phyloP scores from a whole-genome alignment of 2,888 invertebrate species.

The Tromatobia lineatoria region DNA sequence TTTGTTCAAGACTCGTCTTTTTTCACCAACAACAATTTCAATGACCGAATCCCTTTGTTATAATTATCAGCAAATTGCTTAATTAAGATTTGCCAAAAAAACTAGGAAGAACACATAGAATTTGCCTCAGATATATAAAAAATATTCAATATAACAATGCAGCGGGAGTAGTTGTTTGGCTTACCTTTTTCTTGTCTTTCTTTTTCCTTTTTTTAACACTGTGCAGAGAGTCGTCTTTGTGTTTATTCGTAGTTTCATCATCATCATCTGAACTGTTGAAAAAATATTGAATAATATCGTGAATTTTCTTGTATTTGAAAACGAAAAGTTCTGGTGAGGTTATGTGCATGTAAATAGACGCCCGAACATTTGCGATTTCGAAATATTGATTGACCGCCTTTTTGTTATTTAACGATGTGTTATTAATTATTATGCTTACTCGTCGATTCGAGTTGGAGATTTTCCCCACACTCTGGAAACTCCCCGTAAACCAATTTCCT shows the following conservation, averaged over 20 bases:
- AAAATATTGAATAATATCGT: constrained; percentile 25
- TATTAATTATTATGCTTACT: constrained; percentile 86
- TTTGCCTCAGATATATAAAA: neutral
- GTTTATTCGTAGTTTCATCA: constrained; percentile 80
- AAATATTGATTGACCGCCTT: neutral
- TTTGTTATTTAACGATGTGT: constrained; percentile 28
- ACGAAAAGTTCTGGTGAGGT: constrained; percentile 43
- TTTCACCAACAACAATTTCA: neutral
- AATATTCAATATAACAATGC: neutral
- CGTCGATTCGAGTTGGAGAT: constrained; percentile 89
- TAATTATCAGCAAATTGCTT: neutral
- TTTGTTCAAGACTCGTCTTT: no score
- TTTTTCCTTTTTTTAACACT: constrained; percentile 86
- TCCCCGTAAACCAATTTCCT: constrained; percentile 91
- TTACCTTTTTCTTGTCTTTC: constrained; percentile 85
- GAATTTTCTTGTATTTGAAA: constrained; percentile 15
- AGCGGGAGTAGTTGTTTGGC: neutral
- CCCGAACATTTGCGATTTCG: neutral
- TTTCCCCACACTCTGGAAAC: constrained; percentile 91
- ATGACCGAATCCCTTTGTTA: neutral
- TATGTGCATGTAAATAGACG: constrained; percentile 36
- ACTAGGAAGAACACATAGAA: neutral
- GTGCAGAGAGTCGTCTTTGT: constrained; percentile 86
- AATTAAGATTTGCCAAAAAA: neutral
- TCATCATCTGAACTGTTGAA: constrained; percentile 83